Conservation (phyloP, 1,140 invertebrate genomes). For the Megalonaias nervosa region DNA sequence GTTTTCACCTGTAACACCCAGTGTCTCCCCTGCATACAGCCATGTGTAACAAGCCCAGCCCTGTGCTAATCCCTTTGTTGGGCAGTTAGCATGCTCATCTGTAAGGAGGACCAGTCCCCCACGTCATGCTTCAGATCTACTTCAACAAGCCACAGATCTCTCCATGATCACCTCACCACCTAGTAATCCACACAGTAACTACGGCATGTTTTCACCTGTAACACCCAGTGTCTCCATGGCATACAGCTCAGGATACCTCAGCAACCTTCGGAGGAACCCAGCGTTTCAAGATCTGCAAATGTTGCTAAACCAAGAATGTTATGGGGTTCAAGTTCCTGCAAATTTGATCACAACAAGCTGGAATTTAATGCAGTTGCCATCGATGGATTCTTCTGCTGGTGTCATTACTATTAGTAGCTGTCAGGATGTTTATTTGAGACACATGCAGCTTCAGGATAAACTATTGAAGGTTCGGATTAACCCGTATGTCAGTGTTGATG, state of each 20-base stretch:
- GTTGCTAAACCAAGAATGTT: constrained; percentile 41
- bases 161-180: constrained; percentile 26
- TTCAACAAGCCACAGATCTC: neutral
- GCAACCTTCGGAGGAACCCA: constrained; percentile 38
- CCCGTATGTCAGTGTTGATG: constrained; percentile 27
- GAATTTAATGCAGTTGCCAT: constrained; percentile 32
- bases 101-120: too few species aligned
- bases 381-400: neutral
- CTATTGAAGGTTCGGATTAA: constrained; percentile 37
- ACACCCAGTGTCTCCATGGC: too few species aligned
- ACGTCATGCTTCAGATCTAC: too few species aligned
- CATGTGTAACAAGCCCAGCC: too few species aligned
- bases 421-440: constrained; percentile 36
- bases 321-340: constrained; percentile 38
- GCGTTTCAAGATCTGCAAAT: constrained; percentile 46
- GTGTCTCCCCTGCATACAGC: too few species aligned
- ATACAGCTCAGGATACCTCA: constrained; percentile 9
- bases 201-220: constrained; percentile 21
- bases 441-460: constrained; percentile 42
- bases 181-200: constrained; percentile 18
- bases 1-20: constrained; percentile 9
- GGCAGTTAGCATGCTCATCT: too few species aligned
- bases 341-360: constrained; percentile 44
- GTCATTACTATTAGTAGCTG: constrained; percentile 5
- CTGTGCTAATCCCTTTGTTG: too few species aligned